Base-by-base conservation (phyloP, 2,113 vertebrate species). In the Tauraco erythrolophus region DNA sequence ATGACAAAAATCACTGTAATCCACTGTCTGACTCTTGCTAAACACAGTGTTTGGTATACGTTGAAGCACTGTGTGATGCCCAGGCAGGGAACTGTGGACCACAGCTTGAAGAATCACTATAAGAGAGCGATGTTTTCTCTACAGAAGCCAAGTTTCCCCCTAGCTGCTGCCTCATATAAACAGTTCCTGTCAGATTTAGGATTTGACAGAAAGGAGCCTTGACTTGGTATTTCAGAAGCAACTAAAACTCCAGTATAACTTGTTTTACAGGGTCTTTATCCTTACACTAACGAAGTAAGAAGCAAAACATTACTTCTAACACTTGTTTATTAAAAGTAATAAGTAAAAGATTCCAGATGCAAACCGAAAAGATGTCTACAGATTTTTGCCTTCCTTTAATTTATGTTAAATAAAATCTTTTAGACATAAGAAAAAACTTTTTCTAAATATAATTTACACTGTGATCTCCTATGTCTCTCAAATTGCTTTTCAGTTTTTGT, bases 41-140 rank as follows among this genome's bases (percentile, higher is more conserved):
- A 84, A 10, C 33, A 6, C 51, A 2, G 50, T 8, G 11, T 64
- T 53, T 39, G 39, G 19, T 14, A 21, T 1, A 57, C 5, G 0
- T 18, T 37, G 18, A 16, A 56, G 62, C 24, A 33, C 35, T 0
- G 7, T 2, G 15, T 1, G 58, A 56, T 41, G 35, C 78, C 48
- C 19, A 1, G 5, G 31, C 65, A 77, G 64, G 43, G 16, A 61
- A n/a, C 51, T 12, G 6, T 1, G 51, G 21, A 9, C 7, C 56
- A n/a, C 33, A 7, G 39, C 5, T 4, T 1, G 14, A 31, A 70
- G 14, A 27, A 58, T 1, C 27, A 8, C 60, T 31, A 13, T 24
- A 2, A 22, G 19, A 43, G 22, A 39, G 24, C 0, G 0, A 18
- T 24, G 35, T 14, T 74, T 23, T 30, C 50, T 30, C n/a, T 16